phyloP scores from a whole-genome alignment of 2,888 invertebrate species.

The Heteropelma amictum region DNA sequence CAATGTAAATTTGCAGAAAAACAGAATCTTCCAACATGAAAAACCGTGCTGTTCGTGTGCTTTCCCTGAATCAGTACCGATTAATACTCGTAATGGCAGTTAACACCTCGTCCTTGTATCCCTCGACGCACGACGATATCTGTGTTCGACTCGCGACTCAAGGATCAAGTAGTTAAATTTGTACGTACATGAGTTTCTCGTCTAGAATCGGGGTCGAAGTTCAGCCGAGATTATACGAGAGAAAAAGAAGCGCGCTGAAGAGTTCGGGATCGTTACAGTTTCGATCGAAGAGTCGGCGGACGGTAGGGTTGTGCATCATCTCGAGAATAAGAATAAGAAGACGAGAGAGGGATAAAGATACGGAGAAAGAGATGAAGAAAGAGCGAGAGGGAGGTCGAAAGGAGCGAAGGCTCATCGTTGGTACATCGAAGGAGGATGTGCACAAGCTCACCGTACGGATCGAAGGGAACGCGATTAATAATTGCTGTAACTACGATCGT shows the following conservation, averaged over 20 bases:
- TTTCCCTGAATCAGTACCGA: too few species aligned
- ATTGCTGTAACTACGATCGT: constrained; percentile 69
- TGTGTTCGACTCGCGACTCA: not conserved
- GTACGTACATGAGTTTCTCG: constrained; percentile 19
- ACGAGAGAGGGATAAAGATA: constrained; percentile 17
- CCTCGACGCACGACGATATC: not conserved
- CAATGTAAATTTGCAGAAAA: too few species aligned
- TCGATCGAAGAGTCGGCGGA: constrained; percentile 47
- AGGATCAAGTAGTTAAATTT: constrained; percentile 49
- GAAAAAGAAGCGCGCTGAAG: constrained; percentile 1
- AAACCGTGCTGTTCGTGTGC: too few species aligned
- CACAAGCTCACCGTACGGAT: constrained; percentile 48
- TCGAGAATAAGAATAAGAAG: not conserved
- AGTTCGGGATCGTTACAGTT: constrained; percentile 56
- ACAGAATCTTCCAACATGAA: too few species aligned
- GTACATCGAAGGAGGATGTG: constrained; percentile 52
- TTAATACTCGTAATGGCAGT: too few species aligned
- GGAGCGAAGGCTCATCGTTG: constrained; percentile 39
- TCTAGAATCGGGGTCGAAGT: constrained; percentile 45
- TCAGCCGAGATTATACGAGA: constrained; percentile 28
- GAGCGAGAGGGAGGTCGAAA: constrained; percentile 21
- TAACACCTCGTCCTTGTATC: constrained; percentile 14
- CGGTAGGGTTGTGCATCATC: constrained; percentile 46
- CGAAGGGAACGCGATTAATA: constrained; percentile 67
- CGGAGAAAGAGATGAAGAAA: constrained; percentile 1